A percentile compares a stretch with the other conserved stretches of the same genome.
These are phyloP conservation scores for Babyrousa celebensis DNA, from an alignment of 2,797 vertebrate genomes.

Conservation along the genomic window DNA sequence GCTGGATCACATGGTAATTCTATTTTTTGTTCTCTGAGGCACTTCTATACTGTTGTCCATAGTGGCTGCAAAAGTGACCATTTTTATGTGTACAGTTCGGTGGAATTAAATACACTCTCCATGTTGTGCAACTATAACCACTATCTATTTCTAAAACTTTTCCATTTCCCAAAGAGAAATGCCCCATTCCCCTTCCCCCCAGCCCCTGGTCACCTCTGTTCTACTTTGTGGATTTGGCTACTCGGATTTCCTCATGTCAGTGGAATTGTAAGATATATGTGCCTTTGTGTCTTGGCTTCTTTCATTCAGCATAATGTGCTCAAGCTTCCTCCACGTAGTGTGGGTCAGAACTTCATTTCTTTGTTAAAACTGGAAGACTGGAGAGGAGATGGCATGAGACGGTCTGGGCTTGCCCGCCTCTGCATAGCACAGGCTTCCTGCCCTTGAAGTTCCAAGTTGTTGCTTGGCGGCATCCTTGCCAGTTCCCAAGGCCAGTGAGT, in stretches of 20 bases:
- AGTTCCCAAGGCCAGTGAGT: neutral
- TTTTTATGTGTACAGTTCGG: neutral
- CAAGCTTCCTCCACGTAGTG: neutral
- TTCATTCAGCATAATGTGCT: neutral
- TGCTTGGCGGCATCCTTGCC: neutral
- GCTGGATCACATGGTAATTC: too few relatives aligned
- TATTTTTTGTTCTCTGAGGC: too few relatives aligned
- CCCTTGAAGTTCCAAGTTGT: neutral
- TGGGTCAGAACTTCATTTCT: neutral
- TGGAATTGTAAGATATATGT: neutral
- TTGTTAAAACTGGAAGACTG: neutral
- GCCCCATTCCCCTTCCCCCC: too few relatives aligned
- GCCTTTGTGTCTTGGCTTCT: neutral
- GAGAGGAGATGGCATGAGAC: neutral
- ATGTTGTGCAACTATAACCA: too few relatives aligned
- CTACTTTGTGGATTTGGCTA: neutral
- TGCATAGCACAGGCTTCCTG: neutral
- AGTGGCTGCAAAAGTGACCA: neutral
- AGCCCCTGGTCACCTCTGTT: neutral
- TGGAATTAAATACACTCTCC: neutral
- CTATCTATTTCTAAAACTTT: neutral
- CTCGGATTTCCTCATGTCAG: too few relatives aligned
- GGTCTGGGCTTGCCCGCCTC: neutral
- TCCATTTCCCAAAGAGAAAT: neutral
- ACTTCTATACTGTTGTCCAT: too few relatives aligned